Evolutionary conservation across 2,888 invertebrate genomes (phyloP).

Genomic region (Blera fallax): DNA sequence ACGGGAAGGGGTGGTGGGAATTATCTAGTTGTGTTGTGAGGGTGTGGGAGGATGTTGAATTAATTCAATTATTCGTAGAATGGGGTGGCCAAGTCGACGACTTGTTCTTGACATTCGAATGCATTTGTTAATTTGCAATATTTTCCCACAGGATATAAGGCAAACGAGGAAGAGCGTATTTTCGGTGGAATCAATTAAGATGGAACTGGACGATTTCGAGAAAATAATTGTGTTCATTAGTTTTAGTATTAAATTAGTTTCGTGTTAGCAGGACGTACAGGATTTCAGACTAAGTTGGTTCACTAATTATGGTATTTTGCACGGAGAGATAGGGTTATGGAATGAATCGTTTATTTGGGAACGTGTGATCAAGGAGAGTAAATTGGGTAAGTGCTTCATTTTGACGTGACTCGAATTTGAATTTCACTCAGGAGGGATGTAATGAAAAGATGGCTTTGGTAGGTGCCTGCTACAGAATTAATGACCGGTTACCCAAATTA

Average conservation of each 20-base stretch:
- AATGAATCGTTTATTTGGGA: not conserved
- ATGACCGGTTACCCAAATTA: too few species aligned
- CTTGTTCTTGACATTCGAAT: conserved; percentile 54
- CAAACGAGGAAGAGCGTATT: conserved; percentile 2
- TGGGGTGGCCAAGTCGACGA: conserved; percentile 18
- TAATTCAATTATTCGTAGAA: conserved; percentile 63
- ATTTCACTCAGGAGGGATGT: too few species aligned
- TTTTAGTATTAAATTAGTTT: conserved; percentile 42
- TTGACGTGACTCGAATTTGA: too few species aligned
- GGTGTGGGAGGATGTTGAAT: conserved; percentile 30
- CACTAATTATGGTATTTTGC: not conserved
- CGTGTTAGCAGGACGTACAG: not conserved
- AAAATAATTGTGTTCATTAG: conserved; percentile 21
- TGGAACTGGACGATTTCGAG: conserved; percentile 14
- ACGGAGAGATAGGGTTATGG: not conserved
- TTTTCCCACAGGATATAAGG: conserved; percentile 6
- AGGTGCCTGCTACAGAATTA: too few species aligned
- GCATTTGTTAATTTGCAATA: conserved; percentile 68
- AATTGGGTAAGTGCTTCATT: too few species aligned
- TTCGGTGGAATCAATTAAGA: conserved; percentile 45
- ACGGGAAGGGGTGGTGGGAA: not conserved
- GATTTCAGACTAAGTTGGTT: not conserved
- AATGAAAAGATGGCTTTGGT: too few species aligned
- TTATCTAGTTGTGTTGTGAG: conserved; percentile 17
- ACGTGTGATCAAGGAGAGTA: too few species aligned